Base-by-base conservation (phyloP, 2,797 vertebrate species). In the Liasis olivaceus region DNA sequence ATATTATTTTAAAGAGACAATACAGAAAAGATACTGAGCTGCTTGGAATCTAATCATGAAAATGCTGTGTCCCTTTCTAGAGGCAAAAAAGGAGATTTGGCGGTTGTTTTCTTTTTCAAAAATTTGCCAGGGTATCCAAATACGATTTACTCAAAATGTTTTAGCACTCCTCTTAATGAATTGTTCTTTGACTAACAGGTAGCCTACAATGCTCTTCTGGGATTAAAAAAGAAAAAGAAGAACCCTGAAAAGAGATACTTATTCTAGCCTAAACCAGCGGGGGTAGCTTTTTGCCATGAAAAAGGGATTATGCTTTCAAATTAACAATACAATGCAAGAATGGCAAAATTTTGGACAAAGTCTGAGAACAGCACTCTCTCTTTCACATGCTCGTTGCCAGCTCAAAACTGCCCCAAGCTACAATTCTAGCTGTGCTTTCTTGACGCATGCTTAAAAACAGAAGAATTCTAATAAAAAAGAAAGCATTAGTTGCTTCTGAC, bases 301-400 rank as follows among this genome's bases (percentile, higher is more conserved):
- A 97, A 97, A 97, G 94, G 97, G 95, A 97, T 96, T 96, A 94
- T 97, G 95, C 97, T 95, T 96, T 95, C 91, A 95, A 95, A 96
- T 98, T 96, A 94, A 94, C 96, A 95, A 93, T 12, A 96, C 96
- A 97, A 97, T 91, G 96, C 93, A 96, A 96, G 93, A 97, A 97
- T 93, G 95, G 92, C 94, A 97, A 94, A 89, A 95, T 87, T 95
- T 91, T 95, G 94, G 95, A 97, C 94, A 95, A 96, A 97, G 97
- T 93, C 94, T 36, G 96, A 96, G 94, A 97, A 96, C 90, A 95
- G 97, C 96, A 97, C 97, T 97, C 97, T 97, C 97, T 95, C 93
- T 97, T 95, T 92, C 96, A 97, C 98, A 98, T 98, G 97, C 98
- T 97, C 95, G 97, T 96, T 81, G 91, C 96, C 97, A 97, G 97